Percentiles rank a stretch among this genome's conserved stretches.
phyloP scores from a whole-genome alignment of 2,797 vertebrate genomes.

The Ctenopoma multispine region DNA sequence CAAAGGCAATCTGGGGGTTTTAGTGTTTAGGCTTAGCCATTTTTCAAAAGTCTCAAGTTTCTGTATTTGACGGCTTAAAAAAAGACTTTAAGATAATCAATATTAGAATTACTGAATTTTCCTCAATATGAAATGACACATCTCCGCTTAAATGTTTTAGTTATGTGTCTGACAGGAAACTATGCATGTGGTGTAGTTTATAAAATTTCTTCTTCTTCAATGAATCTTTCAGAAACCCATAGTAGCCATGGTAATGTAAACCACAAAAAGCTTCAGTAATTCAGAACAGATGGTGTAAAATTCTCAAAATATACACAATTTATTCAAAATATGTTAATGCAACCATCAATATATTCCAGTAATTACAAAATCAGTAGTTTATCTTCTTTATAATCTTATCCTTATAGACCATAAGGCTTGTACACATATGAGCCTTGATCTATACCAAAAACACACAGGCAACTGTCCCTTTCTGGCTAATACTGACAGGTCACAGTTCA shows the following conservation, averaged over 20 bases:
- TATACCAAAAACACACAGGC: constrained; percentile 35
- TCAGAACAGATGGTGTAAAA: constrained; percentile 57
- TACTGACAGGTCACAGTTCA: constrained; percentile 16
- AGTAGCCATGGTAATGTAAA: neutral
- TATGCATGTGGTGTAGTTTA: neutral
- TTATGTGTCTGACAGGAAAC: neutral
- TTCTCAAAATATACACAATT: constrained; percentile 89
- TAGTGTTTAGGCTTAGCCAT: too few relatives aligned
- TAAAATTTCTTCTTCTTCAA: neutral
- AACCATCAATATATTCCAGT: constrained; percentile 83
- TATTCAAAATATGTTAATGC: constrained; percentile 88
- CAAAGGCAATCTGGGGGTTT: too few relatives aligned
- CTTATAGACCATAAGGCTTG: constrained; percentile 59
- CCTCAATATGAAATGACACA: neutral
- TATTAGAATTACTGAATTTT: neutral
- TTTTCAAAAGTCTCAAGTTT: too few relatives aligned
- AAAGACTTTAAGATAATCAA: neutral
- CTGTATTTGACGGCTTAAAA: too few relatives aligned
- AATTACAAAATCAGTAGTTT: constrained; percentile 88
- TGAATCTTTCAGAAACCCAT: neutral
- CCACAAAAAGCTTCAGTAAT: constrained; percentile 14
- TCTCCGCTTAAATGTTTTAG: neutral
- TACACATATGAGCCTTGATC: constrained; percentile 54
- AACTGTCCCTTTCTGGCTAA: constrained; percentile 41
- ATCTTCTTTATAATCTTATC: constrained; percentile 49